Evolutionary conservation across 2,888 invertebrate genomes (phyloP), one percentile per base, ranked within the genome.

Genomic region (Hemithea aestivaria): DNA sequence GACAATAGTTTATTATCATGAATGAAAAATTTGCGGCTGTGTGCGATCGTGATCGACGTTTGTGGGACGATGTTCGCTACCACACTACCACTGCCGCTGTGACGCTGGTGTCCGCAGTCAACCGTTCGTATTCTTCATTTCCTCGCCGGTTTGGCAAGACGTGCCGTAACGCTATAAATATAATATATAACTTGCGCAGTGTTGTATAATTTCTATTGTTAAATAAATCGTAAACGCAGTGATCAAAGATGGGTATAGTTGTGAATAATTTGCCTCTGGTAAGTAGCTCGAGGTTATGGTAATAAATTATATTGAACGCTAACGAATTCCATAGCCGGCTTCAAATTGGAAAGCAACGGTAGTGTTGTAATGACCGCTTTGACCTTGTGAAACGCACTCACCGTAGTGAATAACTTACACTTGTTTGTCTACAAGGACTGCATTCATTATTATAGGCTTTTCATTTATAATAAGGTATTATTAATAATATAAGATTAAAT

Each of bases 291-390:
- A 16, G 25, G 33, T 27, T 31, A 35, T 44, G 45, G 53, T 35
- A 53, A 40, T 52, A 44, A 34, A 36, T 43, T 39, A 43, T 54
- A 51, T 52, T 54, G 50, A 53, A 54, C 44, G 55, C 56, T 57
- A 50, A 53, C 52, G 52, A 47, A 47, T 50, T 62, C 29, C 22
- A 26, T 41, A 41, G 66, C 73, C 74, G 74, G 74, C 67, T 66
- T 62, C 62, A 59, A 64, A 74, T 80, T 82, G 80, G 84, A 85
- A 85, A 87, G 83, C 80, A 79, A 80, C 73, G 66, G 74, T 71
- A 70, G 72, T 76, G 80, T 83, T 75, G 79, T 80, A 84, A 83
- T 87, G 85, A 85, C 87, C 87, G 84, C 75, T 84, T 85, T 84
- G 85, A 85, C 87, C 85, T 87, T 87, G 87, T 84, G 79, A 68